Conservation (phyloP, 2,888 invertebrate genomes). For the Autographa gamma region DNA sequence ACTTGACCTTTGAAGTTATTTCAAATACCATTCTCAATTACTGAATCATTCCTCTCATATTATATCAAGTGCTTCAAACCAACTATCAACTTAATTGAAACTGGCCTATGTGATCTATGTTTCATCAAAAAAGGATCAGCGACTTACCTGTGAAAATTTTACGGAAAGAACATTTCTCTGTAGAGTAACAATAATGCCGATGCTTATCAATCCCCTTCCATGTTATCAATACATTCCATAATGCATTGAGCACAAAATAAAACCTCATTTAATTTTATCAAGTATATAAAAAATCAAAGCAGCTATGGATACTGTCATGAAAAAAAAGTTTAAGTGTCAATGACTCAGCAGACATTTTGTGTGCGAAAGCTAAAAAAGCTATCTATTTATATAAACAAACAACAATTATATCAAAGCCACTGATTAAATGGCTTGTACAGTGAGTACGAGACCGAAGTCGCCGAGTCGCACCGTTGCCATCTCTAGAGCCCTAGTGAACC, state of each 20-base stretch:
- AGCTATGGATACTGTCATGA: not conserved
- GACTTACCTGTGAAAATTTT: too few relatives aligned
- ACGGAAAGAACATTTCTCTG: too few relatives aligned
- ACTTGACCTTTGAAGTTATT: not conserved
- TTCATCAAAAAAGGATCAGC: too few relatives aligned
- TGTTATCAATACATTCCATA: too few relatives aligned
- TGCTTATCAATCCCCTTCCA: too few relatives aligned
- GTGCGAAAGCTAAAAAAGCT: not conserved
- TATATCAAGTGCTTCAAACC: too few relatives aligned
- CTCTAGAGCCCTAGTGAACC: slow-evolving; percentile 67
- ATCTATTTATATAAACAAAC: slow-evolving; percentile 8
- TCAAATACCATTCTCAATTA: not conserved
- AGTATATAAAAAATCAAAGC: not conserved
- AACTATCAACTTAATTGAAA: too few relatives aligned
- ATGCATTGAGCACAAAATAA: too few relatives aligned
- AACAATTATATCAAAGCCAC: slow-evolving; percentile 6
- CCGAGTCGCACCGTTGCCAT: slow-evolving; percentile 78
- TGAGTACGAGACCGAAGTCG: slow-evolving; percentile 75
- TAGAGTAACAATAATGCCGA: too few relatives aligned
- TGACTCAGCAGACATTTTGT: slow-evolving; percentile 11
- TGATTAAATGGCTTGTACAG: slow-evolving; percentile 51
- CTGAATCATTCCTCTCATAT: too few relatives aligned
- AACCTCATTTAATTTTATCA: too few relatives aligned
- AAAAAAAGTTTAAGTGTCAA: slow-evolving; percentile 4
- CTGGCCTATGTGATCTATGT: too few relatives aligned